Evolutionary conservation across 2,888 invertebrate species (phyloP).

Genomic region (Erannis defoliaria): DNA sequence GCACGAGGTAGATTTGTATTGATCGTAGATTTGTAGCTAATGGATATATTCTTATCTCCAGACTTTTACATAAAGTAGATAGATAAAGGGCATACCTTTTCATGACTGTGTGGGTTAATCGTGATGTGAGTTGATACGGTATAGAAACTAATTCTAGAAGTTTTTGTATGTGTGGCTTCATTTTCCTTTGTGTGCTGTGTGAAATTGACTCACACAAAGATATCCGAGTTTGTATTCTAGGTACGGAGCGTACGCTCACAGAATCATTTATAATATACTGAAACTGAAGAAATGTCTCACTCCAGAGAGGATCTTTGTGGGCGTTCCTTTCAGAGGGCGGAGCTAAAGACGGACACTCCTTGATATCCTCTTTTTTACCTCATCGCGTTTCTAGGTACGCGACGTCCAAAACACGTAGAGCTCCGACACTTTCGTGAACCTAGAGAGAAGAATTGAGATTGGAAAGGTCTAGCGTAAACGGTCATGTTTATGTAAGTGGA

Average conservation of each 20-base stretch:
- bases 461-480: conserved; percentile 56
- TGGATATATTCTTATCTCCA: conserved; percentile 30
- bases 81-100: conserved; percentile 8
- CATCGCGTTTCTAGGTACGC: conserved; percentile 77
- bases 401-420: conserved; percentile 67
- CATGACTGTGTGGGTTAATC: conserved; percentile 33
- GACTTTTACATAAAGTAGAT: conserved; percentile 6
- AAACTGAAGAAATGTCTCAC: conserved; percentile 77
- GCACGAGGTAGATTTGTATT: conserved; percentile 17
- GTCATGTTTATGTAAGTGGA: conserved; percentile 78
- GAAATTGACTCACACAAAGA: conserved; percentile 39
- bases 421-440: conserved; percentile 52
- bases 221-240: conserved; percentile 39
- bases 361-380: conserved; percentile 83
- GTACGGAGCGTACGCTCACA: conserved; percentile 49
- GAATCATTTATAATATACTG: conserved; percentile 66
- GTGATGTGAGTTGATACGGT: neutral
- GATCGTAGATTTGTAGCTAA: too few relatives aligned
- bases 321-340: conserved; percentile 78
- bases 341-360: conserved; percentile 81
- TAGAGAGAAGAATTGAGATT: neutral
- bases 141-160: conserved; percentile 24
- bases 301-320: conserved; percentile 72
- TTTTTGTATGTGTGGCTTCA: conserved; percentile 26
- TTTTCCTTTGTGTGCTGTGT: conserved; percentile 3